Evolutionary conservation across 2,797 vertebrate genomes (phyloP).

Genomic region (Phoebastria nigripes): DNA sequence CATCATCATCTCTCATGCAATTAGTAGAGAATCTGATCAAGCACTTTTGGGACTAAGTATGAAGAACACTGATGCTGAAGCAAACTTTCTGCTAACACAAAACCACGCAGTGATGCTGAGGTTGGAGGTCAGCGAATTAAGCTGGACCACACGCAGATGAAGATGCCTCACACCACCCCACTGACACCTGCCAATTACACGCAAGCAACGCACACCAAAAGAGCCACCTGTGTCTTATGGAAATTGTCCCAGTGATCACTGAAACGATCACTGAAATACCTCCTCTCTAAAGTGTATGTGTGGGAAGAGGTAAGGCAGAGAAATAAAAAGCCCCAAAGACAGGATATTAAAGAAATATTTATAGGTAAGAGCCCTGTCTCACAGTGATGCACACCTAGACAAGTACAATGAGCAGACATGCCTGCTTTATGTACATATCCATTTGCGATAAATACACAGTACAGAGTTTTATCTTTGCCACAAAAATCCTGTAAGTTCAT

Average conservation of each 20-base stretch:
- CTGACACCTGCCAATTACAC: accelerated
- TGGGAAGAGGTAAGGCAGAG: not conserved
- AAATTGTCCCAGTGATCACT: not conserved
- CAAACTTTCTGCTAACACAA: not conserved
- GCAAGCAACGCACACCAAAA: not conserved
- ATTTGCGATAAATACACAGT: not conserved
- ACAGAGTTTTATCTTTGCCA: not conserved
- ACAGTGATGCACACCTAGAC: not conserved
- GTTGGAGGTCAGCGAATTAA: not conserved
- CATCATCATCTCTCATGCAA: not conserved
- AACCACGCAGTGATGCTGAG: accelerated
- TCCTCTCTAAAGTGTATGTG: accelerated
- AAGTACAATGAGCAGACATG: not conserved
- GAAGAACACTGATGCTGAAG: not conserved
- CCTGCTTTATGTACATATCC: not conserved
- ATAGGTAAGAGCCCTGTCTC: not conserved
- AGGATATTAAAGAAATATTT: not conserved
- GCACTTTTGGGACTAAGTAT: not conserved
- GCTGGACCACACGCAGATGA: accelerated
- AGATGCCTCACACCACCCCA: not conserved
- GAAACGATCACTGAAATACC: not conserved
- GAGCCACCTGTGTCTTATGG: accelerated
- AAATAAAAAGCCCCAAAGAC: not conserved
- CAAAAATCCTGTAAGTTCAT: not conserved
- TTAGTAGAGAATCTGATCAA: not conserved